A percentile compares a stretch with the other conserved stretches of the same genome.
phyloP scores from a whole-genome alignment of 2,888 invertebrate species.

The Nematopogon swammerdamellus region DNA sequence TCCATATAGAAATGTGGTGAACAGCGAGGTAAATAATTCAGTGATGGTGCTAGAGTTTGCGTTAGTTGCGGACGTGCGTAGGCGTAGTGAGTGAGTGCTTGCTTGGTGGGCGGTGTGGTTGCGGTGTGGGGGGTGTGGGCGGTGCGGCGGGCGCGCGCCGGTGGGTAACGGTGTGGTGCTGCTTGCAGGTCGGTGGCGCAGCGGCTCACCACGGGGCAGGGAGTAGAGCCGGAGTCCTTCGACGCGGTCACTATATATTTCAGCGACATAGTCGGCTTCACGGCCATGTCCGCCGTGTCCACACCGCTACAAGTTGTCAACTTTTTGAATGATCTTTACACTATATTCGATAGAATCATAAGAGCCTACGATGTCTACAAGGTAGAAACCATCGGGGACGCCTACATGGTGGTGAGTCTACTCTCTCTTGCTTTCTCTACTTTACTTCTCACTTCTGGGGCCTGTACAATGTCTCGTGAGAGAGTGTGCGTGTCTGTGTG shows the following conservation, averaged over 20 bases:
- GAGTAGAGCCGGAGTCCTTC: constrained; percentile 90
- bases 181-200: constrained; percentile 78
- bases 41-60: constrained; percentile 41
- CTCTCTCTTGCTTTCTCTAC: not conserved
- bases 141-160: not conserved
- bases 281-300: constrained; percentile 91
- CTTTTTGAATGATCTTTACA: constrained; percentile 96
- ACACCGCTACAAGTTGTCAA: constrained; percentile 93
- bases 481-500: not conserved
- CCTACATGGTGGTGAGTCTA: constrained; percentile 61
- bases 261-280: constrained; percentile 96
- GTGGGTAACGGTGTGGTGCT: constrained; percentile 10
- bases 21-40: constrained; percentile 57
- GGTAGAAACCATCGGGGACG: constrained; percentile 91
- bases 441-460: not conserved
- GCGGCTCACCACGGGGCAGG: constrained; percentile 81
- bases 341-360: constrained; percentile 94
- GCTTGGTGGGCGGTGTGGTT: constrained; percentile 27
- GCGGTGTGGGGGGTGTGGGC: constrained; percentile 26
- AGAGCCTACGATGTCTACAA: constrained; percentile 98
- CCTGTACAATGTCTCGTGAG: no score
- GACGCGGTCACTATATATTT: constrained; percentile 95
- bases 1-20: constrained; percentile 54
- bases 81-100: constrained; percentile 36
- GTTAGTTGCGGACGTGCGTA: not conserved